A percentile compares a stretch with the other conserved stretches of the same genome.
Conservation (phyloP, 2,113 vertebrate species). For the Calidris pygmaea region DNA sequence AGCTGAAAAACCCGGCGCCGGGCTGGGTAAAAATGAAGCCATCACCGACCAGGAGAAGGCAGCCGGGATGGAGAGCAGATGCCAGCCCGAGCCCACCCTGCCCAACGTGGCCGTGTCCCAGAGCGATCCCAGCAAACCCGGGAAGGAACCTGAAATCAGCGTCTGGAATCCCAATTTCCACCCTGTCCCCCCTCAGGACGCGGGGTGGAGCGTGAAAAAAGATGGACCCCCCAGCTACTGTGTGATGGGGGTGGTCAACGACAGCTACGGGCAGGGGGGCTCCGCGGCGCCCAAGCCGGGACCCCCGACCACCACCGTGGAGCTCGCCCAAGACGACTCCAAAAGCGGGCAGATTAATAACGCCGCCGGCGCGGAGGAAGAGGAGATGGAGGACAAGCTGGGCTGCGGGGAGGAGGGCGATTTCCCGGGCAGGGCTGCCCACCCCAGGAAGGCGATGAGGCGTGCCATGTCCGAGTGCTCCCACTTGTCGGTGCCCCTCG, state of each 20-base stretch:
- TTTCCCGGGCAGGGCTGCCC: constrained; percentile 71
- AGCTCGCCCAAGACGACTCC: constrained; percentile 70
- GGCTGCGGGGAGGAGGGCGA: constrained; percentile 66
- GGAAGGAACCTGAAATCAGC: constrained; percentile 68
- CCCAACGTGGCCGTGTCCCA: constrained; percentile 1
- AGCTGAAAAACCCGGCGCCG: not conserved
- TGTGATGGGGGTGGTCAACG: constrained; percentile 63
- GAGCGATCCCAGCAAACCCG: not conserved
- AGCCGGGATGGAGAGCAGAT: constrained; percentile 19
- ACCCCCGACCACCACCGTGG: constrained; percentile 70
- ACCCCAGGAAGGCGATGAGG: constrained; percentile 88
- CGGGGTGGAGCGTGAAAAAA: constrained; percentile 55
- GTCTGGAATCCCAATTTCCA: constrained; percentile 78
- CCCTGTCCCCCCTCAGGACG: constrained; percentile 2
- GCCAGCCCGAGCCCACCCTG: constrained; percentile 9
- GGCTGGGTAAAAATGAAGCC: constrained; percentile 51
- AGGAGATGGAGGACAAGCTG: constrained; percentile 62
- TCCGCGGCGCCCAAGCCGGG: not conserved
- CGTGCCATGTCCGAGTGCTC: constrained; percentile 94
- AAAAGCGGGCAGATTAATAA: not conserved
- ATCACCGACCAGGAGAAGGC: constrained; percentile 67
- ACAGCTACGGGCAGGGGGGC: constrained; percentile 40
- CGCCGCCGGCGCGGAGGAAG: constrained; percentile 19
- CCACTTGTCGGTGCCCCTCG: constrained; percentile 88
- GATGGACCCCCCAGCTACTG: constrained; percentile 73